Evolutionary conservation across 2,113 vertebrate species (phyloP), one percentile per base, ranked within the genome.

Genomic region (Poicephalus gulielmi): DNA sequence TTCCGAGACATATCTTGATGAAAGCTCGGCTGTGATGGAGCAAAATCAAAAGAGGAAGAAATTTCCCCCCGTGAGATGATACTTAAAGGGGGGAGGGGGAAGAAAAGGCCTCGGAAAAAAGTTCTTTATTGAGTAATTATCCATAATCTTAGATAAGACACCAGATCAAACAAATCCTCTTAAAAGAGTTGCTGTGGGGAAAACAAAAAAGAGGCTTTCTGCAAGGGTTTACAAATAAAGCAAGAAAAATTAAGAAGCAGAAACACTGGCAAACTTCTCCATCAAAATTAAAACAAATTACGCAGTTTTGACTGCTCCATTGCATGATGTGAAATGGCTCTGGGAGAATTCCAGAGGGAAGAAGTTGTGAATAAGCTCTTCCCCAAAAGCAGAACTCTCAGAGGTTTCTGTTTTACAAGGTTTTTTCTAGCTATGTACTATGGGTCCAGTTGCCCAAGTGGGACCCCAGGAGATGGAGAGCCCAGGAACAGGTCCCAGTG

Each of bases 91-190:
- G 19, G 44, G 52, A 43, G 20, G 13, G 24, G 28, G 9, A 16
- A 0, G 18, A 8, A 67, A 86, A 90, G 75, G 57, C 79, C 93
- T 75, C 13, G 2, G 86, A 23, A 60, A 57, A 55, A 93, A 83
- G 74, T 69, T 86, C 88, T 92, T 92, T 94, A 80, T 73, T 92
- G 89, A 97, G 96, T 96, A 97, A 97, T 97, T 96, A 98, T 93
- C 92, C 69, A 35, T 86, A 96, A 95, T 96, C 95, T 95, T 88
- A 70, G 83, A 94, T 88, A 87, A 97, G 96, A 97, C 90, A 94
- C 76, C 77, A 95, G 88, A 97, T 97, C 95, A 96, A 97, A 94
- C 60, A 49, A 52, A 20, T 62, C n/a, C 35, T 95, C 90, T 94
- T 86, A 90, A 90, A 94, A 97, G 96, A 92, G 74, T 16, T 37